Conservation (phyloP, 2,797 vertebrate species). For the Melanotaenia nigrans region DNA sequence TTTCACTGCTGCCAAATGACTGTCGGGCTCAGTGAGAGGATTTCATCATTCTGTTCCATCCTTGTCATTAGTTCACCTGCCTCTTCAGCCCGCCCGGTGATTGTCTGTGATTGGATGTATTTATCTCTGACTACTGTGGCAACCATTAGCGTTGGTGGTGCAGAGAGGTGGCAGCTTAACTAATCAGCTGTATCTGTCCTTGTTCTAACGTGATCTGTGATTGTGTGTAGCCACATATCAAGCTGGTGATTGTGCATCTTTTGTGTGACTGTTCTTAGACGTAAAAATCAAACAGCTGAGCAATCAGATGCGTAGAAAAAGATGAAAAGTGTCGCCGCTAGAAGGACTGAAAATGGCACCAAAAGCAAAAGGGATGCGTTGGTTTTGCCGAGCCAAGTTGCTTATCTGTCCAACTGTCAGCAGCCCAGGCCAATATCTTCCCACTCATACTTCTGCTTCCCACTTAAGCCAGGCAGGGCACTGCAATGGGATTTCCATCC, state of each 20-base stretch:
- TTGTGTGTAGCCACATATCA: background rate
- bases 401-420: conserved; percentile 62
- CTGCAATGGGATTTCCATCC: conserved; percentile 8
- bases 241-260: conserved; percentile 26
- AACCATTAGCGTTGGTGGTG: conserved; percentile 76
- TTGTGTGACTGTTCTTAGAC: conserved; percentile 28
- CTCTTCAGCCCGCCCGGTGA: conserved; percentile 73
- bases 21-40: conserved; percentile 58
- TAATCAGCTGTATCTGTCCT: conserved; percentile 75
- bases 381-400: conserved; percentile 50
- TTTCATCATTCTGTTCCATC: conserved; percentile 61
- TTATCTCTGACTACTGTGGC: conserved; percentile 74
- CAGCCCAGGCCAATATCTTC: conserved; percentile 46
- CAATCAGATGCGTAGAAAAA: conserved; percentile 43
- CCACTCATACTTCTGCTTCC: conserved; percentile 47
- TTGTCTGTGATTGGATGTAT: conserved; percentile 78
- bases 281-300: conserved; percentile 30
- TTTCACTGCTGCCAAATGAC: conserved; percentile 68
- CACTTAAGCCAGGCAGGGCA: conserved; percentile 25
- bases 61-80: conserved; percentile 77
- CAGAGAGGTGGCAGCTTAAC: conserved; percentile 76
- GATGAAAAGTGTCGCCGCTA: conserved; percentile 34
- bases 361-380: conserved; percentile 47
- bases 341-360: conserved; percentile 28
- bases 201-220: conserved; percentile 37